These are phyloP conservation scores for Cydia strobilella DNA, from an alignment of 1,140 invertebrate species.

Conservation along the genomic window DNA sequence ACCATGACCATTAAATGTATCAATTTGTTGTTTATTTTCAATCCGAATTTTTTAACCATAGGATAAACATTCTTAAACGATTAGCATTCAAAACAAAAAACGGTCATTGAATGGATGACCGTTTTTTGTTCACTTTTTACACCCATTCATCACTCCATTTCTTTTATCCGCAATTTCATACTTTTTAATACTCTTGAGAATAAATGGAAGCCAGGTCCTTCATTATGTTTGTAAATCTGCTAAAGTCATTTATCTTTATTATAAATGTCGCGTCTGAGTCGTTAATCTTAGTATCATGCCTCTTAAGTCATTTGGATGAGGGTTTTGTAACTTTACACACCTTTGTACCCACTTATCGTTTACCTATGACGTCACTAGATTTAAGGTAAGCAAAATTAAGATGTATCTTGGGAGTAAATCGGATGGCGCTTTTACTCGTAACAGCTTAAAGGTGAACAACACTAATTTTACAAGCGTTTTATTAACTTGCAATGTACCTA, in stretches of 20 bases:
- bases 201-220: neutral
- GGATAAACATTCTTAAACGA: neutral
- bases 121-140: neutral
- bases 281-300: slow-evolving; percentile 9
- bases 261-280: neutral
- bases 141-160: slow-evolving; percentile 3
- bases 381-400: too few relatives aligned
- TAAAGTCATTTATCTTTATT: slow-evolving; percentile 6
- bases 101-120: neutral
- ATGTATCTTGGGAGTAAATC: too few relatives aligned
- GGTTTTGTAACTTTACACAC: too few relatives aligned
- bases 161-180: slow-evolving; percentile 11
- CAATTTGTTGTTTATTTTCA: neutral
- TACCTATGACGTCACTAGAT: too few relatives aligned
- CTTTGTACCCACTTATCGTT: too few relatives aligned
- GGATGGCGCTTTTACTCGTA: too few relatives aligned
- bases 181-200: neutral
- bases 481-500: too few relatives aligned
- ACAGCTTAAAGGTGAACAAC: too few relatives aligned
- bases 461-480: too few relatives aligned
- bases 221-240: slow-evolving; percentile 12
- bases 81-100: slow-evolving; percentile 1
- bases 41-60: neutral
- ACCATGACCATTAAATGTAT: too few relatives aligned
- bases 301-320: too few relatives aligned